Conservation (phyloP, 1,140 invertebrate genomes). For the Heliconius hewitsoni region DNA sequence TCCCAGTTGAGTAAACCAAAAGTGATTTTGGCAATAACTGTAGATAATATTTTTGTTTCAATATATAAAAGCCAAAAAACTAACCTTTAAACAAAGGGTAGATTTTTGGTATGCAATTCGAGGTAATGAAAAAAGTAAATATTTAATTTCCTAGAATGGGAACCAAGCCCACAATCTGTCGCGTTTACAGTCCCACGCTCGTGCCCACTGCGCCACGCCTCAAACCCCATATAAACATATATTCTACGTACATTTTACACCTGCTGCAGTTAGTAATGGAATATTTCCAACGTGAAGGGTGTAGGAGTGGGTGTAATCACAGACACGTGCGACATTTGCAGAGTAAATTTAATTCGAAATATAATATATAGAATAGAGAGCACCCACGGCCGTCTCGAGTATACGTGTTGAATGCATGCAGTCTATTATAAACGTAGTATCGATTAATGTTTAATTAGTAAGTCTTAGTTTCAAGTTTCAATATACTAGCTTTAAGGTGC, state of each 20-base stretch:
- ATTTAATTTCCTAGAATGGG: too few species aligned
- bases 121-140: too few species aligned
- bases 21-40: too few species aligned
- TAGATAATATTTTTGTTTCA: too few species aligned
- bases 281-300: background rate
- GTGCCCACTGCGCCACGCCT: too few species aligned
- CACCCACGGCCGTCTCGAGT: background rate
- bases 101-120: too few species aligned
- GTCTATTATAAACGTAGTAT: background rate
- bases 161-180: background rate
- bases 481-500: background rate
- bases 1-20: too few species aligned
- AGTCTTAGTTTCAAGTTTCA: background rate
- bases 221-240: too few species aligned
- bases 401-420: background rate
- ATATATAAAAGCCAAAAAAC: too few species aligned
- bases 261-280: background rate
- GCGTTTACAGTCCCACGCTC: too few species aligned
- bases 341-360: background rate
- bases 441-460: background rate
- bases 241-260: background rate
- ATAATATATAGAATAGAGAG: background rate
- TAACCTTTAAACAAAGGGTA: too few species aligned
- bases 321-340: constrained; percentile 4
- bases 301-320: background rate